Conservation (phyloP, 2,113 vertebrate genomes). For the Cheilinus undulatus region DNA sequence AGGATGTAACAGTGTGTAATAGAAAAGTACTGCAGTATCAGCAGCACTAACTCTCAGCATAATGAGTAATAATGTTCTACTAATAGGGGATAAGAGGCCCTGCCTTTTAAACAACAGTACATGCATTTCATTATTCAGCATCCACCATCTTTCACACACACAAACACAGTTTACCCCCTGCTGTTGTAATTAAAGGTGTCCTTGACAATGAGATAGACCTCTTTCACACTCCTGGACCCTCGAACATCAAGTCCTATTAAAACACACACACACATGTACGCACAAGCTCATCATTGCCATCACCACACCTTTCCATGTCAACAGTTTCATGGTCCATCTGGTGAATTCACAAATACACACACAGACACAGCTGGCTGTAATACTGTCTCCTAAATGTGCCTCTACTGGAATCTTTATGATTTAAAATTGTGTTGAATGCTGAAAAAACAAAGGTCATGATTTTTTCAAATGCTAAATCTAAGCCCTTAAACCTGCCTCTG, state of each 20-base stretch:
- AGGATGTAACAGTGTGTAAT: not conserved
- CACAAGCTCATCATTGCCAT: constrained; percentile 14
- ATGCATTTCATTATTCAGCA: constrained; percentile 34
- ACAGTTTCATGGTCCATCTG: constrained; percentile 53
- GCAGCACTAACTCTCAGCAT: not conserved
- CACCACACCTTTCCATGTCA: constrained; percentile 40
- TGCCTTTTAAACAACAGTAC: not conserved
- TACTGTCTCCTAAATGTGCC: constrained; percentile 1
- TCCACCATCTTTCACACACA: not conserved
- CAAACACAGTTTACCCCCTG: constrained; percentile 50
- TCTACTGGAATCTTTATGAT: too few species aligned
- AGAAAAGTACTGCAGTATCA: too few species aligned
- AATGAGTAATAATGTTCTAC: not conserved
- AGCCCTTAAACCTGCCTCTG: too few species aligned
- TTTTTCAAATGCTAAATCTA: too few species aligned
- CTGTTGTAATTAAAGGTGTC: constrained; percentile 85
- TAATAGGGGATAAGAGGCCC: not conserved
- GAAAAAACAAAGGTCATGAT: too few species aligned
- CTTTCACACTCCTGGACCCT: constrained; percentile 75
- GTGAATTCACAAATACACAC: constrained; percentile 11
- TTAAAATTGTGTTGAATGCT: too few species aligned
- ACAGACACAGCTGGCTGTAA: constrained; percentile 22
- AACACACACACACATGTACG: not conserved
- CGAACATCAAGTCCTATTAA: constrained; percentile 49
- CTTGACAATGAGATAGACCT: constrained; percentile 77